Base-by-base conservation (phyloP, 2,797 vertebrate species). In the Eospalax fontanierii region DNA sequence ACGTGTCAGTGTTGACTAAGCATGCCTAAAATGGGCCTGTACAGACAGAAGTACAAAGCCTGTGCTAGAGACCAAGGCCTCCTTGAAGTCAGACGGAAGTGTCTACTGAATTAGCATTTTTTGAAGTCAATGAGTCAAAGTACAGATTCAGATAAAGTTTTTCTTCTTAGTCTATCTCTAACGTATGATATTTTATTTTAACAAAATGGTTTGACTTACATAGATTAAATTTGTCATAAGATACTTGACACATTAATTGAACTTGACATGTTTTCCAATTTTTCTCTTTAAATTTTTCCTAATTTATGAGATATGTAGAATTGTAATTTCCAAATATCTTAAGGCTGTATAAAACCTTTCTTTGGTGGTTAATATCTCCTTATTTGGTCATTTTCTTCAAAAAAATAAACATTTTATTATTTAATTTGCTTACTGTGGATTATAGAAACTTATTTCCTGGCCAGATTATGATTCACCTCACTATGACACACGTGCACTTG, bases 31-130 rank as follows among this genome's bases (percentile, higher is more conserved):
- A 38, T 46, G 26, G 14, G 50, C 14, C 8, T 26, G 12, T 3
- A 35, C 1, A 30, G 9, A 43, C 7, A 6, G 12, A 35, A 84
- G 2, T 15, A 14, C 3, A 26, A 40, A 84, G 3, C 0, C 12
- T 33, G 8, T n/a, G 3, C 35, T 70, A 6, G 4, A 59, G 63
- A 16, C 7, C 14, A 75, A 40, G 43, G 4, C 43, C 5, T 74
- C 10, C 2, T 43, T n/a, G 10, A 16, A 33, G 40, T 22, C 59
- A 61, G 5, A 43, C 57, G 84, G 9, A 79, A 35, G 22, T 68
- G 87, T 83, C 73, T 43, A 6, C n/a, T 33, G 87, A 54, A 21
- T 80, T 68, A 79, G 11, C 22, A 19, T n/a, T 63, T 63, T 61
- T 35, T n/a, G 57, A 95, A 73, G 66, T 61, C 33, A 54, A 66